phyloP scores from a whole-genome alignment of 2,113 vertebrate genomes.

The Pithys albifrons region DNA sequence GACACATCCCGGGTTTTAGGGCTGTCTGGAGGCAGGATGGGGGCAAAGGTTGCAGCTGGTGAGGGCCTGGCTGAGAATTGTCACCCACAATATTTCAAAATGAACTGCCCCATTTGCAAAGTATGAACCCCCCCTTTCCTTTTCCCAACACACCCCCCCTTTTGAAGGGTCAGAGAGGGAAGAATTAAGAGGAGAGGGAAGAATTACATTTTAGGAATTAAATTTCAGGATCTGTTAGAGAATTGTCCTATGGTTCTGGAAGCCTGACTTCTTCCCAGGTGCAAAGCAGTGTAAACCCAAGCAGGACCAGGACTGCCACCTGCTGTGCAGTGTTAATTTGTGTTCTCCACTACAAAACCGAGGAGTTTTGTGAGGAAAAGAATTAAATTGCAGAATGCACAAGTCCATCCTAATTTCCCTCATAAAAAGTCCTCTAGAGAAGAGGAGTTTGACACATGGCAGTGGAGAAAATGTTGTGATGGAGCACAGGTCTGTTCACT shows the following conservation, averaged over 20 bases:
- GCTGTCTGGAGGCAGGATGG: neutral
- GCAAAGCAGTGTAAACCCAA: neutral
- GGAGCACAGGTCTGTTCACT: neutral
- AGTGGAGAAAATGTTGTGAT: neutral
- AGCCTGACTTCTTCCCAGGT: neutral
- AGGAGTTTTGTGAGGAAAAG: neutral
- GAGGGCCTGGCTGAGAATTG: neutral
- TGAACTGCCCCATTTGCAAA: neutral
- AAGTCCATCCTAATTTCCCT: neutral
- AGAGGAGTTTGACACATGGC: neutral
- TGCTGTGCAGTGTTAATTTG: neutral
- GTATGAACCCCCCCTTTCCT: neutral
- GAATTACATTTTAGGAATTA: neutral
- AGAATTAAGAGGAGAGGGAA: neutral
- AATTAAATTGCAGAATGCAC: neutral
- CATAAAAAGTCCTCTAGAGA: neutral
- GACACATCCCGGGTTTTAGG: neutral
- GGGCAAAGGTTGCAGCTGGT: neutral
- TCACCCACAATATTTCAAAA: neutral
- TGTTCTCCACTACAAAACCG: neutral
- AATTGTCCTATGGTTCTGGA: neutral
- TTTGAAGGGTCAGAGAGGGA: neutral
- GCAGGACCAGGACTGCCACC: constrained; percentile 28
- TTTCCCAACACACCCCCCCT: neutral
- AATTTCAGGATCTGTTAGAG: neutral